phyloP scores from a whole-genome alignment of 2,113 vertebrate species.

The Neolamprologus sp. region DNA sequence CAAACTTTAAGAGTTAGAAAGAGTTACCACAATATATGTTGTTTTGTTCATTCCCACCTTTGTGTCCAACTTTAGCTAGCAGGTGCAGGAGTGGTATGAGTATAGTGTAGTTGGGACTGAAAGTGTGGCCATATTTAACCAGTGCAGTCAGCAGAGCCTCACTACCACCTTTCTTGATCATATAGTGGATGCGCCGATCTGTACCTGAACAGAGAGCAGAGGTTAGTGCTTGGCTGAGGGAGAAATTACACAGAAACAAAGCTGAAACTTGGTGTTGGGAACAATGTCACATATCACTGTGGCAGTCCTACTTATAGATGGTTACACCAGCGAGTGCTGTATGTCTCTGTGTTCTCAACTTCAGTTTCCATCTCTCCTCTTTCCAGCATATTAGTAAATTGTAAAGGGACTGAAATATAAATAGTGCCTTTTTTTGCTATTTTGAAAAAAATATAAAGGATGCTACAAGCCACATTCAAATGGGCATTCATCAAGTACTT shows the following conservation, averaged over 20 bases:
- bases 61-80: slow-evolving; percentile 83
- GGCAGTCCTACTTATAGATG: neutral
- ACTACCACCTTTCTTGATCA: slow-evolving; percentile 88
- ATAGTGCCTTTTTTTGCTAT: neutral
- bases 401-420: neutral
- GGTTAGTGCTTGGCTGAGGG: neutral
- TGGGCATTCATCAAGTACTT: neutral
- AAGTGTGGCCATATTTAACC: slow-evolving; percentile 32
- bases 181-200: slow-evolving; percentile 77
- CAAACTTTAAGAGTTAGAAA: neutral
- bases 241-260: neutral
- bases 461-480: neutral
- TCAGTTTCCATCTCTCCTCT: neutral
- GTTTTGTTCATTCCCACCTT: slow-evolving; percentile 72
- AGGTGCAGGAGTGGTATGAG: slow-evolving; percentile 80
- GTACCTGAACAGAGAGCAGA: slow-evolving; percentile 70
- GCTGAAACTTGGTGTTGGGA: neutral
- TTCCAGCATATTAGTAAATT: neutral
- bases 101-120: slow-evolving; percentile 61
- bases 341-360: neutral
- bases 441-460: neutral
- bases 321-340: neutral
- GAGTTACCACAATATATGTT: neutral
- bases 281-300: neutral
- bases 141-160: slow-evolving; percentile 83